Conservation (phyloP, 1,140 invertebrate species). For the Neelides sp. region DNA sequence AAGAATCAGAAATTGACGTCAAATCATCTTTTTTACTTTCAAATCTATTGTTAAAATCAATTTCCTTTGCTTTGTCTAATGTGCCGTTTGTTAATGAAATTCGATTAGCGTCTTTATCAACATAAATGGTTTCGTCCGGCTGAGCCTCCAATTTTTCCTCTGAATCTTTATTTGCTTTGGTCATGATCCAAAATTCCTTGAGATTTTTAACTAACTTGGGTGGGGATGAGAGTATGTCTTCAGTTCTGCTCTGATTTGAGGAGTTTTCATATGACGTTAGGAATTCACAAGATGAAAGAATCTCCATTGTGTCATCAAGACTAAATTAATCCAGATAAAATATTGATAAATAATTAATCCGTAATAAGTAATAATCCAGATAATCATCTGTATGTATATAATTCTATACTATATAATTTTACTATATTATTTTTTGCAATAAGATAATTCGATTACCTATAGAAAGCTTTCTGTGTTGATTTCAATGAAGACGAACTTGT, state of each 20-base stretch:
- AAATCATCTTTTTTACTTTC: too few relatives aligned
- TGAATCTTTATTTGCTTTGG: conserved; percentile 18
- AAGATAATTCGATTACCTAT: conserved; percentile 16
- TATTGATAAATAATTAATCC: too few relatives aligned
- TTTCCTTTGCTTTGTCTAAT: conserved; percentile 27
- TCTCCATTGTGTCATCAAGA: conserved; percentile 34
- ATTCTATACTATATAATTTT: too few relatives aligned
- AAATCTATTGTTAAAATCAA: too few relatives aligned
- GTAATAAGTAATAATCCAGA: too few relatives aligned
- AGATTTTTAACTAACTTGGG: conserved; percentile 32
- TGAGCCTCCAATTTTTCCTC: conserved; percentile 7
- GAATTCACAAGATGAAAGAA: conserved; percentile 21
- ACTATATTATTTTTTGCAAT: background rate
- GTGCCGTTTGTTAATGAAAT: conserved; percentile 32
- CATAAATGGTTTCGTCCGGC: conserved; percentile 10
- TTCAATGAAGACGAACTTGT: conserved; percentile 12
- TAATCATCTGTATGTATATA: too few relatives aligned
- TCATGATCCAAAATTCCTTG: conserved; percentile 33
- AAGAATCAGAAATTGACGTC: too few relatives aligned
- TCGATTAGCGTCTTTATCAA: conserved; percentile 29
- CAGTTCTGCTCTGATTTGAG: too few relatives aligned
- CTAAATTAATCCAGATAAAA: conserved; percentile 29
- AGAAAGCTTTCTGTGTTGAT: conserved; percentile 28
- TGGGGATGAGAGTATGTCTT: too few relatives aligned
- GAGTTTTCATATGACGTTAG: conserved; percentile 28